Evolutionary conservation across 2,888 invertebrate genomes (phyloP), one percentile per base, ranked within the genome.

Genomic region (Nomada lathburiana): DNA sequence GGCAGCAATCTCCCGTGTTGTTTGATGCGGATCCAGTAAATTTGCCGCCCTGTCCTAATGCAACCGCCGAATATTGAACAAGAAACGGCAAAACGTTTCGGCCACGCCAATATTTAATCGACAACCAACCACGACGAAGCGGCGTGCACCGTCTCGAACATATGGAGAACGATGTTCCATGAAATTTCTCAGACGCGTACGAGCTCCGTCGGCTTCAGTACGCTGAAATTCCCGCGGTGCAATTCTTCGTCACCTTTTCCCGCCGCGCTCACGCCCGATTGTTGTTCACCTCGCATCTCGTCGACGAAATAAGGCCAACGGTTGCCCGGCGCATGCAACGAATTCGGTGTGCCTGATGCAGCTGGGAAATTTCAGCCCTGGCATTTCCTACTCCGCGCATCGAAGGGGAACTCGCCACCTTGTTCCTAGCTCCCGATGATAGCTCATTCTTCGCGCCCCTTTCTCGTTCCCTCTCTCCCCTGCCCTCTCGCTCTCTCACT

Each of bases 301-400:
- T 50, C 13, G 47, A 18, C 36, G 67, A 71, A 77, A 60, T 57
- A 67, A 42, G 71, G 16, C 57, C 16, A 18, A 18, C 53, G n/a
- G 53, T 53, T 53, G 20, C 53, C 52, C 11, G 53, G 23, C n/a
- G 70, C 57, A 71, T 47, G 55, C 65, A 60, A 80, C 78, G 80
- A 88, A 88, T 89, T 82, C 67, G 73, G 77, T 70, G 75, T 75
- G 79, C 76, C 57, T 76, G 78, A 85, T 82, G 64, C 70, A 62
- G 65, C 64, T 47, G 13, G 78, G 74, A 86, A 83, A 80, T 81
- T 81, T 85, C 69, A 76, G 80, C 82, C 71, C 80, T 73, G 80
- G 76, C 44, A 59, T 74, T 72, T 59, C 47, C 73, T 50, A 59
- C 29, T n/a, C 36, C 65, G 70, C 73, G 76, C 72, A 76, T 80